phyloP scores from a whole-genome alignment of 2,888 invertebrate genomes.

The Endotricha flammealis region DNA sequence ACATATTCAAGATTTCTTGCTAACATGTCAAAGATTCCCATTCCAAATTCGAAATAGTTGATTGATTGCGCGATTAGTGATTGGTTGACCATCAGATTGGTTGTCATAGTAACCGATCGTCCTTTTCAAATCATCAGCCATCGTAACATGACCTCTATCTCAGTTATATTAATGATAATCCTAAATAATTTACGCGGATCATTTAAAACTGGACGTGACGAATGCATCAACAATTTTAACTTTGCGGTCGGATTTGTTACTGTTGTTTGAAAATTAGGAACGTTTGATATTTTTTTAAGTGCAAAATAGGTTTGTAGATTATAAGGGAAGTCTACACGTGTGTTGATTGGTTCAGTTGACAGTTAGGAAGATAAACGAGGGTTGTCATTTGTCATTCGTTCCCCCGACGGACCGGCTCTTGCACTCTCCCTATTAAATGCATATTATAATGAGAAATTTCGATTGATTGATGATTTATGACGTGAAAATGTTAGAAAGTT shows the following conservation, averaged over 20 bases:
- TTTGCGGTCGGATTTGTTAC: slow-evolving; percentile 16
- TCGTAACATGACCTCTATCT: slow-evolving; percentile 28
- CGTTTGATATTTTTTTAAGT: slow-evolving; percentile 10
- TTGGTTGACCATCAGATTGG: slow-evolving; percentile 46
- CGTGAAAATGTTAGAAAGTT: too few relatives aligned
- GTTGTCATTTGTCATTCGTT: slow-evolving; percentile 68
- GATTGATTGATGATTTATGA: slow-evolving; percentile 56
- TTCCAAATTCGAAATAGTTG: slow-evolving; percentile 40
- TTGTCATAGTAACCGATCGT: slow-evolving; percentile 35
- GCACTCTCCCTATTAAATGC: slow-evolving; percentile 66
- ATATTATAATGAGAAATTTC: slow-evolving; percentile 61
- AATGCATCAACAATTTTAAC: slow-evolving; percentile 25
- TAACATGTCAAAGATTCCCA: slow-evolving; percentile 15
- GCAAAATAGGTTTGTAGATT: slow-evolving; percentile 21
- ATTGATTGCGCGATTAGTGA: slow-evolving; percentile 57
- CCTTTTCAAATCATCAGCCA: slow-evolving; percentile 30
- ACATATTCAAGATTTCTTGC: slow-evolving; percentile 9
- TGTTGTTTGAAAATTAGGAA: slow-evolving; percentile 3
- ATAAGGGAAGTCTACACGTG: slow-evolving; percentile 54
- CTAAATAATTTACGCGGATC: slow-evolving; percentile 36
- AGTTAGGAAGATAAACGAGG: slow-evolving; percentile 74
- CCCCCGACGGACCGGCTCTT: slow-evolving; percentile 54
- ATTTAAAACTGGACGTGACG: slow-evolving; percentile 31
- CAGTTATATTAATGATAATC: slow-evolving; percentile 22
- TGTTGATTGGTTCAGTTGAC: slow-evolving; percentile 71